These are phyloP conservation scores for Pongo pygmaeus DNA, from an alignment of 2,113 vertebrate species.

Conservation along the genomic window DNA sequence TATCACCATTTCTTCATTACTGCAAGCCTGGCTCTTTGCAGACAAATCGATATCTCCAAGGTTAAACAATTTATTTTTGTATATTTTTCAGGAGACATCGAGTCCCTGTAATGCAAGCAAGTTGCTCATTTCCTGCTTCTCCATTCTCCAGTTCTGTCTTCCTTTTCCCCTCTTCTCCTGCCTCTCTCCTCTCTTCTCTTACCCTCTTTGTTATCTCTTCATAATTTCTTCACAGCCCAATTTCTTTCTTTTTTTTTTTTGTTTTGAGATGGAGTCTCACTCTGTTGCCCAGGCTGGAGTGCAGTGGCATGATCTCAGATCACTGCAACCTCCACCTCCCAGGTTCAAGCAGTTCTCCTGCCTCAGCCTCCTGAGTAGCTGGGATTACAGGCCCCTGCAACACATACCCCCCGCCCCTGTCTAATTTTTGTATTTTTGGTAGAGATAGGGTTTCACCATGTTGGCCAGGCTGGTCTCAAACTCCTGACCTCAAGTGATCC, in stretches of 20 bases:
- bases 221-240: not conserved
- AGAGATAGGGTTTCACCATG: too few relatives aligned
- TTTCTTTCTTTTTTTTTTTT: not conserved
- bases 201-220: not conserved
- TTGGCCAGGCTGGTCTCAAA: too few relatives aligned
- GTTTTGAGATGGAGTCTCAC: too few relatives aligned
- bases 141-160: not conserved
- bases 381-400: too few relatives aligned
- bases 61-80: not conserved
- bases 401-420: accelerated
- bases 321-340: too few relatives aligned
- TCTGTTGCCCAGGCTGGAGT: too few relatives aligned
- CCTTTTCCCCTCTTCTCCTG: accelerated
- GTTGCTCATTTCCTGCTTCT: not conserved
- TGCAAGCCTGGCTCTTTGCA: not conserved
- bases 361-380: too few relatives aligned
- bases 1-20: not conserved
- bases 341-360: too few relatives aligned
- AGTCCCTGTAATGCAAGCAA: accelerated
- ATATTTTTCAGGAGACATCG: accelerated
- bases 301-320: too few relatives aligned
- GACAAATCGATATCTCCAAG: not conserved
- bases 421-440: too few relatives aligned
- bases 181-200: too few relatives aligned
- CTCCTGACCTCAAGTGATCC: too few relatives aligned